phyloP scores from a whole-genome alignment of 2,888 invertebrate species.

The Polyommatus iphigenia region DNA sequence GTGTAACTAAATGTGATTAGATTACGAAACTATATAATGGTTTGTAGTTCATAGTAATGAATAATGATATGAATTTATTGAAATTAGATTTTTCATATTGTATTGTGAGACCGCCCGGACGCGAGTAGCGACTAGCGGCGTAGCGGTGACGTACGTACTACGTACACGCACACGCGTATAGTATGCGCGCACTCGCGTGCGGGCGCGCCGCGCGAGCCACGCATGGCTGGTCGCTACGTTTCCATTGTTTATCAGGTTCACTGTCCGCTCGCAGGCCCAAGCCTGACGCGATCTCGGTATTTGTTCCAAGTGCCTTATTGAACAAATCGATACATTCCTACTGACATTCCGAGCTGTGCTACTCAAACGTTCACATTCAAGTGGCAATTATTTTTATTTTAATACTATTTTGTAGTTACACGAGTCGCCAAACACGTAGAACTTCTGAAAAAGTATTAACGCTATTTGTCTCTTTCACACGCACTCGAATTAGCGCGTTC shows the following conservation, averaged over 20 bases:
- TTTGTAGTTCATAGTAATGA: constrained; percentile 55
- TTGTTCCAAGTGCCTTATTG: constrained; percentile 78
- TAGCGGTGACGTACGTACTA: neutral
- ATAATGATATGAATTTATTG: constrained; percentile 42
- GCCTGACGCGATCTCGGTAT: constrained; percentile 60
- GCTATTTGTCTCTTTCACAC: neutral
- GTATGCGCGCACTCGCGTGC: neutral
- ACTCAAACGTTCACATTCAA: neutral
- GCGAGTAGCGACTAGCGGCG: neutral
- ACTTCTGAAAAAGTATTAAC: neutral
- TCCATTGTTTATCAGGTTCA: constrained; percentile 28
- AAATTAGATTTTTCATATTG: constrained; percentile 39
- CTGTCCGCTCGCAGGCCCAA: constrained; percentile 32
- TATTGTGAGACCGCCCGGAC: constrained; percentile 3
- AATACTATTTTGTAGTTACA: neutral
- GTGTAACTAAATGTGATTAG: constrained; percentile 57
- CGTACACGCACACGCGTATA: neutral
- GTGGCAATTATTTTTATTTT: neutral
- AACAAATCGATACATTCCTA: constrained; percentile 74
- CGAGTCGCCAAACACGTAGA: neutral
- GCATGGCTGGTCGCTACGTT: constrained; percentile 33
- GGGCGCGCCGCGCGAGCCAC: constrained; percentile 6
- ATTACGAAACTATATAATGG: constrained; percentile 65
- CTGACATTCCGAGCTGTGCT: constrained; percentile 53
- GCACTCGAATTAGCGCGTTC: neutral